A percentile compares a stretch with the other conserved stretches of the same genome.
Conservation (phyloP, 2,888 invertebrate genomes). For the Nomada flava region DNA sequence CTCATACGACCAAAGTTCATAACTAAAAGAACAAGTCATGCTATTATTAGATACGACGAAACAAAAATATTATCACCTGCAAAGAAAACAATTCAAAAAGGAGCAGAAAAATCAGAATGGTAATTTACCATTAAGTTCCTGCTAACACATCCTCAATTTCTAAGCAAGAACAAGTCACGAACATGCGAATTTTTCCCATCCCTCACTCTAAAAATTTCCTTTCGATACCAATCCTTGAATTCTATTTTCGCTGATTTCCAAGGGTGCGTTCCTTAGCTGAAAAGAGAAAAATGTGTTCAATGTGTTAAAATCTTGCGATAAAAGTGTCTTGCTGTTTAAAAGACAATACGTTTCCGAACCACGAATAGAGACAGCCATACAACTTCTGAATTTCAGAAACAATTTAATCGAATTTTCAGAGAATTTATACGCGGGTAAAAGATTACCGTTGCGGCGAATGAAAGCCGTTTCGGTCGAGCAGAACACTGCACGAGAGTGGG, state of each 20-base stretch:
- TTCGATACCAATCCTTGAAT: background rate
- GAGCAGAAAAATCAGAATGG: no score
- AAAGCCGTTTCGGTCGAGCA: slow-evolving; percentile 8
- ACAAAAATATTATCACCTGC: no score
- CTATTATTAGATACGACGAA: no score
- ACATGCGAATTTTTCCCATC: background rate
- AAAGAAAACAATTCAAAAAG: no score
- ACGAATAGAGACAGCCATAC: no score
- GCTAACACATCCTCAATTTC: background rate
- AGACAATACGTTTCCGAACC: background rate
- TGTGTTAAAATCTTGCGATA: background rate
- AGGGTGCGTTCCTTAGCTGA: background rate
- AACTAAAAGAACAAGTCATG: no score
- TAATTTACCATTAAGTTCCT: no score
- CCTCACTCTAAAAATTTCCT: background rate
- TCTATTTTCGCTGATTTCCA: background rate
- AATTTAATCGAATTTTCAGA: slow-evolving; percentile 33
- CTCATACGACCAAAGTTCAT: no score
- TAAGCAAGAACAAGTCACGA: background rate
- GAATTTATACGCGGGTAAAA: background rate
- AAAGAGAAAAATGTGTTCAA: background rate
- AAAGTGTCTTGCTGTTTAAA: background rate
- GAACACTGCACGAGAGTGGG: background rate
- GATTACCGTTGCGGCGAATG: slow-evolving; percentile 12
- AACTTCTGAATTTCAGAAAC: slow-evolving; percentile 7